Evolutionary conservation across 2,888 invertebrate species (phyloP), one percentile per base, ranked within the genome.

Genomic region (Siphonodentalium dalli): DNA sequence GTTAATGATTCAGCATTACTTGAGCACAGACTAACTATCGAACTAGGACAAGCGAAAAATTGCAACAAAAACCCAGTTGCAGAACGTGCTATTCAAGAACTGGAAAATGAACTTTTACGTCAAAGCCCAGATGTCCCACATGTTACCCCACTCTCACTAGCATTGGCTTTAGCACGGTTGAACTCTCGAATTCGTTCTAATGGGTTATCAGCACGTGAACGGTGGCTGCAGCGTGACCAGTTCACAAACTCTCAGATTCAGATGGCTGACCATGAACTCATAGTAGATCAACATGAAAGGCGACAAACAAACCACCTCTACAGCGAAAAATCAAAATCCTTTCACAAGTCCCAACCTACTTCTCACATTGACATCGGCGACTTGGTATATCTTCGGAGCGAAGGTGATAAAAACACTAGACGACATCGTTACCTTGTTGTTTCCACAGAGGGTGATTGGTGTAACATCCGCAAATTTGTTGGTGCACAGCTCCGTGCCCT

Each of bases 41-140:
- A 66, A 28, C 45, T 66, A 31, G 63, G 63, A 6, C 34, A 61
- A 1, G 39, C 43, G 8, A 68, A 62, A 39, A 66, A 69, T n/a
- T n/a, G n/a, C n/a, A n/a, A n/a, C n/a, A 67, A 68, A 43, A 69
- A 66, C 41, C 65, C 67, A 11, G 58, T 68, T 1, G 68, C 66
- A 13, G 66, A 68, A 54, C 58, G 54, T 27, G 66, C 66, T 15
- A 53, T 71, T 20, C 57, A 52, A 21, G 69, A 72, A 51, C 45
- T 70, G 6, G 58, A 60, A 34, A 53, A 51, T 21, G 65, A 69
- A 47, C 39, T 68, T 8, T 39, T 69, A n/a, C 60, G 61, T 2
- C 47, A 58, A 26, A 58, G 66, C 23, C 61, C 62, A 21, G 29
- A 9, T 8, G 37, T 46, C 20, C 55, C 47, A 5, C 6, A 53